These are phyloP conservation scores for Hyalella azteca DNA, from an alignment of 2,888 invertebrate genomes.

Conservation along the genomic window DNA sequence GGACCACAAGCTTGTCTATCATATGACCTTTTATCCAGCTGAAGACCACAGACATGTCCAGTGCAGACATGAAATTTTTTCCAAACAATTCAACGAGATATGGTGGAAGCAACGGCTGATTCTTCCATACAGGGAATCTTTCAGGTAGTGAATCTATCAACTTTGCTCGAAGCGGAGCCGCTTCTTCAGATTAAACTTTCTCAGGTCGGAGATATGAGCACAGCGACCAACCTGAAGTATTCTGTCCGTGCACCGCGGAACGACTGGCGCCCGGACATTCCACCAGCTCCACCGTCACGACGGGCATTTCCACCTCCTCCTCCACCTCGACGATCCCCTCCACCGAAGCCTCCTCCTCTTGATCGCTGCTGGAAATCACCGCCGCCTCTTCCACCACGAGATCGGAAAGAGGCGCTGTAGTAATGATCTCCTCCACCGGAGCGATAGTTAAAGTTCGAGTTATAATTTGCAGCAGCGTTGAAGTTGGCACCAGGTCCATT, in stretches of 20 bases:
- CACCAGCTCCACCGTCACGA: constrained; percentile 44
- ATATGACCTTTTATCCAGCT: too few species aligned
- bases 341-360: constrained; percentile 12
- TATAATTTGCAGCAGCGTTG: not conserved
- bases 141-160: too few species aligned
- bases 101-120: too few species aligned
- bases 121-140: too few species aligned
- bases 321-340: constrained; percentile 39
- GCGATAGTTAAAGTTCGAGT: constrained; percentile 1
- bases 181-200: too few species aligned
- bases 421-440: not conserved
- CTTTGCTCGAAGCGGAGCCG: too few species aligned
- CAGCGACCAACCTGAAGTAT: constrained; percentile 54
- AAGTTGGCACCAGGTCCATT: not conserved
- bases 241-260: constrained; percentile 55
- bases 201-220: too few species aligned
- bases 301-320: constrained; percentile 29
- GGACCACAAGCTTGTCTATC: too few species aligned
- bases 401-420: constrained; percentile 19
- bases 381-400: constrained; percentile 23
- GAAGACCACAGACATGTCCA: too few species aligned
- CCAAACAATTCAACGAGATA: too few species aligned
- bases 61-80: too few species aligned
- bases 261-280: constrained; percentile 51
- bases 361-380: constrained; percentile 31